Evolutionary conservation across 2,113 vertebrate genomes (phyloP).

Genomic region (Ptilonorhynchus violaceus): DNA sequence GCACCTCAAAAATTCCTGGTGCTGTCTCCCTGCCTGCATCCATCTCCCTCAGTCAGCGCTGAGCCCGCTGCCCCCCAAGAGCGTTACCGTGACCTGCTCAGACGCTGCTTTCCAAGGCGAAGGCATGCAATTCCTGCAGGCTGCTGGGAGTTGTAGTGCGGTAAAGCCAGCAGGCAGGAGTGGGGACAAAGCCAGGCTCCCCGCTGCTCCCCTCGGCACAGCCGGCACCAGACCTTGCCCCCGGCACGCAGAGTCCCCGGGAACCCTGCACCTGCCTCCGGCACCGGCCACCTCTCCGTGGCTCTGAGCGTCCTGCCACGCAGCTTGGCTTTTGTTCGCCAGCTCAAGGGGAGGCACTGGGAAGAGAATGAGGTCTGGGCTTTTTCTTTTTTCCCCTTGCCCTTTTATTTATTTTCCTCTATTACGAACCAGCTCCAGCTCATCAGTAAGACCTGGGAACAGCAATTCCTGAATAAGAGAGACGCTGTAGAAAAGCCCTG

Average conservation of each 20-base stretch:
- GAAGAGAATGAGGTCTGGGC: background rate
- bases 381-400: background rate
- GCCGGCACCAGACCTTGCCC: too few relatives aligned
- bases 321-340: background rate
- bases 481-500: background rate
- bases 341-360: background rate
- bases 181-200: background rate
- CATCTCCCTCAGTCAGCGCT: fast-evolving
- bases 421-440: background rate
- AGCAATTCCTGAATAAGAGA: background rate
- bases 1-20: background rate
- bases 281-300: background rate
- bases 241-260: fast-evolving
- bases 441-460: background rate
- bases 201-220: background rate
- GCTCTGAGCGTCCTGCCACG: background rate
- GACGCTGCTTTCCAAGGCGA: background rate
- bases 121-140: background rate
- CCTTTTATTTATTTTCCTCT: background rate
- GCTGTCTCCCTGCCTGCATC: background rate
- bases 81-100: fast-evolving
- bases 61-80: background rate
- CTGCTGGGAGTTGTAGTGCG: constrained; percentile 28
- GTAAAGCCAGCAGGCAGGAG: background rate
- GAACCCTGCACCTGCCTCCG: background rate